Evolutionary conservation across 2,113 vertebrate genomes (phyloP), one percentile per base, ranked within the genome.

Genomic region (Calidris pygmaea): DNA sequence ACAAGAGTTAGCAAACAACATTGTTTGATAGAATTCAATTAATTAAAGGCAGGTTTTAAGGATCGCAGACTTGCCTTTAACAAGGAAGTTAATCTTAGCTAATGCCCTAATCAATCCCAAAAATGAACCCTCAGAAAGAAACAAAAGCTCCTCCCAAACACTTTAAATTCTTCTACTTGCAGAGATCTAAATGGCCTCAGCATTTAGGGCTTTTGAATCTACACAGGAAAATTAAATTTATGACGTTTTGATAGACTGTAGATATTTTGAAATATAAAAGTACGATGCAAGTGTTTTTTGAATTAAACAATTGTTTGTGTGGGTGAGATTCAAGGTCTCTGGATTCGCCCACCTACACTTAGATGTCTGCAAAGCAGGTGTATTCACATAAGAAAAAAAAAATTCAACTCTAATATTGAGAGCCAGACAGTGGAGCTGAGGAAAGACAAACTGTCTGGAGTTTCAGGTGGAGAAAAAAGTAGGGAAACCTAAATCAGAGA

Each of bases 41-140:
- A 65, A 58, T 72, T 68, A 90, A n/a, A 73, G 55, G 37, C 29
- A 73, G 12, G 19, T 58, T 87, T 77, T 70, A 78, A 79, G 26
- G 22, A 37, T 55, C n/a, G 80, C 1, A 7, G 23, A 20, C 11
- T 71, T 71, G 47, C 15, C 60, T 52, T 59, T 65, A 84, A 74
- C 48, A 73, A 10, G 67, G 24, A 79, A 47, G 41, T 66, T 80
- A 66, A 71, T 75, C n/a, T 52, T 32, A 62, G 19, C 58, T 73
- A 77, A 80, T 2, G 3, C 59, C 27, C 90, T 59, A 47, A 78
- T 52, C 0, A 0, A 76, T 39, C 1, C 2, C 48, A 91, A 90
- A 93, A 94, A 60, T 20, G 72, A 75, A 56, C 5, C 5, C 2
- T 22, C 22, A 76, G 34, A 85, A 79, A 94, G 77, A 83, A 83